Conservation (phyloP, 1,140 invertebrate genomes). For the Melitaea cinxia region DNA sequence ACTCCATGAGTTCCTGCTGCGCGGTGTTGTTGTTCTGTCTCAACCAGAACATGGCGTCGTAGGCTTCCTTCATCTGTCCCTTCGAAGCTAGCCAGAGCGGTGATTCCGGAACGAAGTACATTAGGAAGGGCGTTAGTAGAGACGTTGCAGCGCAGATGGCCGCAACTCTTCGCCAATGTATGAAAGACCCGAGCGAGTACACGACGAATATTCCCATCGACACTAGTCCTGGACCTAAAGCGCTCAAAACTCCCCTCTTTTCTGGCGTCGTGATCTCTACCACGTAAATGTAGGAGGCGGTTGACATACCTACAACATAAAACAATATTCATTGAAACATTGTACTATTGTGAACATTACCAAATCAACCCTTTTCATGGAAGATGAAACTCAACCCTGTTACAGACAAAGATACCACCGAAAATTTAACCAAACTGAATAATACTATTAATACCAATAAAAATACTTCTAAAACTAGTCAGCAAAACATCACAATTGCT, state of each 20-base stretch:
- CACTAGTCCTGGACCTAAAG: constrained; percentile 84
- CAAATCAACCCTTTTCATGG: neutral
- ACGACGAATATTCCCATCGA: constrained; percentile 86
- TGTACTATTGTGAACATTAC: neutral
- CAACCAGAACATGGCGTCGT: constrained; percentile 82
- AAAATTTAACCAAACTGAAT: no score
- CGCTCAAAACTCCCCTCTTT: constrained; percentile 82
- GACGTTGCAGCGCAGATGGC: constrained; percentile 84
- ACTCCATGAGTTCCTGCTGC: constrained; percentile 83
- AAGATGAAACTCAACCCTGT: no score
- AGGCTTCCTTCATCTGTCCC: constrained; percentile 82
- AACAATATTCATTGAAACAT: neutral
- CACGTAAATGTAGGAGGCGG: constrained; percentile 84
- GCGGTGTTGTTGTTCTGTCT: constrained; percentile 82
- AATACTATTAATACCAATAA: no score
- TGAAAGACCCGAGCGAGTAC: constrained; percentile 84
- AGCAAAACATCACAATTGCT: no score
- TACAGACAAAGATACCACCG: no score
- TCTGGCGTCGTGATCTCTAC: constrained; percentile 83
- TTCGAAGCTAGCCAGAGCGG: constrained; percentile 84
- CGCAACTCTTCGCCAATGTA: constrained; percentile 84
- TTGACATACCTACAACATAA: constrained; percentile 82
- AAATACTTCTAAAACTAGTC: no score
- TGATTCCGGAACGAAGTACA: constrained; percentile 87
- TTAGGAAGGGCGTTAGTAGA: constrained; percentile 82